Evolutionary conservation across 2,797 vertebrate species (phyloP).

Genomic region (Hemitrygon akajei): DNA sequence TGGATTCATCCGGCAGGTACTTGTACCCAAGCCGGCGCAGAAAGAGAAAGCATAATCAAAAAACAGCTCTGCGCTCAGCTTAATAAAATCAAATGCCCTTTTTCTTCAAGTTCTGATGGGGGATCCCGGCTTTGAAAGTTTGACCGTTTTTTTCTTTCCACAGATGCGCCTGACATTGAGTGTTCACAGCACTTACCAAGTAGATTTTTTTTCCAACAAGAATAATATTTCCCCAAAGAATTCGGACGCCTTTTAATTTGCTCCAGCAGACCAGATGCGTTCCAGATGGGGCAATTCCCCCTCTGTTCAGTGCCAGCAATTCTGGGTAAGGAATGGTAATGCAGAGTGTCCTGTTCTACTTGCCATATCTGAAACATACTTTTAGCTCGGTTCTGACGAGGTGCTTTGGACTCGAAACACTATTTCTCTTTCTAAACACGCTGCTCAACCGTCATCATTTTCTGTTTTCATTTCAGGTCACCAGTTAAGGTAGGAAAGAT

Average conservation of each 20-base stretch:
- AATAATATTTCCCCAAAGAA: background rate
- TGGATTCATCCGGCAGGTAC: background rate
- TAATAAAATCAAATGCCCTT: background rate
- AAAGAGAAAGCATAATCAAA: background rate
- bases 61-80: background rate
- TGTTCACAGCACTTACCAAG: background rate
- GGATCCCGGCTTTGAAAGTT: no score
- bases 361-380: no score
- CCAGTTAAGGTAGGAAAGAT: no score
- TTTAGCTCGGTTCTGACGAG: no score
- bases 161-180: background rate
- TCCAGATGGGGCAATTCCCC: background rate
- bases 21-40: background rate
- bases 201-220: background rate
- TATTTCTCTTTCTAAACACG: no score
- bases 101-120: background rate
- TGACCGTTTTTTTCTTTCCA: no score
- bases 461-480: background rate
- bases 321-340: no score
- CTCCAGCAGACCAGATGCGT: background rate
- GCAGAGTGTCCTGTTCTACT: no score
- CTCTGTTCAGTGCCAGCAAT: background rate
- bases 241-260: background rate
- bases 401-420: no score
- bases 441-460: no score